A percentile compares a stretch with the other conserved stretches of the same genome.
phyloP scores from a whole-genome alignment of 2,113 vertebrate genomes.

The Oplegnathus fasciatus region DNA sequence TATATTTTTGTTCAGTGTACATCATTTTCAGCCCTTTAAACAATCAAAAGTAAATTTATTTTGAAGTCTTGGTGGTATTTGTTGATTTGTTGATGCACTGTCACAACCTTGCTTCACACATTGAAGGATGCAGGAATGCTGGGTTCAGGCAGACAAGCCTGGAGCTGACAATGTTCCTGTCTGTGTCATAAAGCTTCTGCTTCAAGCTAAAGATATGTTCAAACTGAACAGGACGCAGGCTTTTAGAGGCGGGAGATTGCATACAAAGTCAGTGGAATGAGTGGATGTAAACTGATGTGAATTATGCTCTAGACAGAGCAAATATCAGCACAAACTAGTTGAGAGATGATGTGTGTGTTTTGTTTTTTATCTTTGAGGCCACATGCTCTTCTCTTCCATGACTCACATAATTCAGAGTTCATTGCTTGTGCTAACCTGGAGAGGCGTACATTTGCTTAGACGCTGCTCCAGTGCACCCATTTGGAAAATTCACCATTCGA shows the following conservation, averaged over 20 bases:
- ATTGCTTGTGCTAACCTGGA: not conserved
- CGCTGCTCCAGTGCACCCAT: not conserved
- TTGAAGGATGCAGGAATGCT: slow-evolving; percentile 30
- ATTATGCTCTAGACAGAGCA: not conserved
- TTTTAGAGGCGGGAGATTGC: not conserved
- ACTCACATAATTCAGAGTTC: not conserved
- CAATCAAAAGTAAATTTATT: not conserved
- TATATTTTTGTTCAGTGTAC: no score
- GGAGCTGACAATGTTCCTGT: not conserved
- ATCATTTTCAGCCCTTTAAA: not conserved
- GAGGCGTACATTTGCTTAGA: not conserved
- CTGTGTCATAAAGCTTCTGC: not conserved
- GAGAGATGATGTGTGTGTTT: not conserved
- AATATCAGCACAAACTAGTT: not conserved
- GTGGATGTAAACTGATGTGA: no score
- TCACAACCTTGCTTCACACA: not conserved
- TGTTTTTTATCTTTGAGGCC: not conserved
- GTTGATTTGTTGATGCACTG: not conserved
- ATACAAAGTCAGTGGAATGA: not conserved
- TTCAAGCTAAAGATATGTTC: not conserved
- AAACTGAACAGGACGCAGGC: not conserved
- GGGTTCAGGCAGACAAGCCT: not conserved
- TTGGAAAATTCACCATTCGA: not conserved
- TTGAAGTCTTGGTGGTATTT: not conserved
- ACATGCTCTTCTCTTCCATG: not conserved